Evolutionary conservation across 2,888 invertebrate species (phyloP).

Genomic region (Amblyjoppa fuscipennis): DNA sequence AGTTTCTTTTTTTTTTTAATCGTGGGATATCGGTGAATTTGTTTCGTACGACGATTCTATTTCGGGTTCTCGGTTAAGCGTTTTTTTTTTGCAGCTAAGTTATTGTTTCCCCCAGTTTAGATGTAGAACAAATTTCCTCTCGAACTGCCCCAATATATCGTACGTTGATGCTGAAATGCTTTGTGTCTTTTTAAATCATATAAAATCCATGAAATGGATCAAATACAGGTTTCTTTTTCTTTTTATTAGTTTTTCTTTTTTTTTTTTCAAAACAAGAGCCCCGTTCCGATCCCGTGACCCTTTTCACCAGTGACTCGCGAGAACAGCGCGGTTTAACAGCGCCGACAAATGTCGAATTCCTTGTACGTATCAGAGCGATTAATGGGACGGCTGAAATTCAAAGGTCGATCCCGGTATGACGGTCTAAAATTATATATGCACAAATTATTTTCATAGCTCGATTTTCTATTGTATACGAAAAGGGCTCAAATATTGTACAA

Average conservation of each 20-base stretch:
- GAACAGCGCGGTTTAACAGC: slow-evolving; percentile 2
- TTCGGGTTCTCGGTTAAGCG: slow-evolving; percentile 56
- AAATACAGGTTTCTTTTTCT: background rate
- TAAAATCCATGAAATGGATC: background rate
- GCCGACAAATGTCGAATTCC: slow-evolving; percentile 47
- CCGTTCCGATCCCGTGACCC: slow-evolving; percentile 17
- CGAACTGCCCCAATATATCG: background rate
- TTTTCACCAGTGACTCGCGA: slow-evolving; percentile 37
- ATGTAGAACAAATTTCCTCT: background rate
- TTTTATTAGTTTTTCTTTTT: background rate
- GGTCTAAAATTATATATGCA: slow-evolving; percentile 20
- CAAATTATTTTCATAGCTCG: slow-evolving; percentile 35
- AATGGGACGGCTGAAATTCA: slow-evolving; percentile 16
- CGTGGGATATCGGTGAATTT: slow-evolving; percentile 48
- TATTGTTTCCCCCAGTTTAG: slow-evolving; percentile 42
- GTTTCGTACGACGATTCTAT: slow-evolving; percentile 25
- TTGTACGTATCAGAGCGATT: slow-evolving; percentile 22
- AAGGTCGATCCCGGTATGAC: slow-evolving; percentile 46
- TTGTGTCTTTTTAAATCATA: background rate
- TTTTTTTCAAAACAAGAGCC: background rate
- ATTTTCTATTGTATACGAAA: slow-evolving; percentile 39
- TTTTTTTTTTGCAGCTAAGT: slow-evolving; percentile 37
- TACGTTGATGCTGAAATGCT: background rate
- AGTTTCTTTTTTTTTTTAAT: slow-evolving; percentile 33
- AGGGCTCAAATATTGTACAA: slow-evolving; percentile 52